phyloP scores from a whole-genome alignment of 2,888 invertebrate species.

The Dyspetes luteomarginatus region DNA sequence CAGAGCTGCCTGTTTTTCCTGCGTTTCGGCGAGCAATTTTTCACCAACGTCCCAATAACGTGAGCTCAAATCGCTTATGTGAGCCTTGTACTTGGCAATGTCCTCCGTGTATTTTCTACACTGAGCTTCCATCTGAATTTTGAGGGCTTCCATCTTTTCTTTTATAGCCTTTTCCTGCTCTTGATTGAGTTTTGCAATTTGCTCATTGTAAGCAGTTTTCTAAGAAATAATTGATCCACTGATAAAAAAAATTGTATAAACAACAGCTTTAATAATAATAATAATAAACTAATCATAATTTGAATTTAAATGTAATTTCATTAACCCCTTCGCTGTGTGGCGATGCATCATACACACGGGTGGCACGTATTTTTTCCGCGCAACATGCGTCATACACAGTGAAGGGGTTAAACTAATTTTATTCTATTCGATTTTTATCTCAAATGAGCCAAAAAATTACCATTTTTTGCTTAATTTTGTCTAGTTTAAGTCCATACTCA shows the following conservation, averaged over 20 bases:
- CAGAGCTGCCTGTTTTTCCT: constrained; percentile 85
- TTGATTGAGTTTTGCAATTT: constrained; percentile 85
- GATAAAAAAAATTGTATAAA: neutral
- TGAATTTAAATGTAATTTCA: no score
- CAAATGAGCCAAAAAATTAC: constrained; percentile 85
- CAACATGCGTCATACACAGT: no score
- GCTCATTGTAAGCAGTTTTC: constrained; percentile 86
- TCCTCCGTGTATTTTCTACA: constrained; percentile 79
- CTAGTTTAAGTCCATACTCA: constrained; percentile 90
- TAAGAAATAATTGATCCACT: no score
- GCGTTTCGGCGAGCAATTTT: constrained; percentile 85
- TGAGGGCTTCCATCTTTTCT: constrained; percentile 83
- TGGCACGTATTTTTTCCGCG: no score
- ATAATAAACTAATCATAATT: no score
- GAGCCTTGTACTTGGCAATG: constrained; percentile 84
- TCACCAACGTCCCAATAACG: constrained; percentile 87
- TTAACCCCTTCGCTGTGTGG: no score
- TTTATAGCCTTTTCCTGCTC: constrained; percentile 84
- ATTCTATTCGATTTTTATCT: no score
- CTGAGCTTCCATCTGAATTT: constrained; percentile 77
- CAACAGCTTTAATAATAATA: no score
- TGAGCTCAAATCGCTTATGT: constrained; percentile 84
- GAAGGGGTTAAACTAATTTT: no score
- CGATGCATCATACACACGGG: no score
- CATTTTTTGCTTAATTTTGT: constrained; percentile 92